Conservation (phyloP, 1,140 invertebrate species). For the Pachypeltis micranthus region DNA sequence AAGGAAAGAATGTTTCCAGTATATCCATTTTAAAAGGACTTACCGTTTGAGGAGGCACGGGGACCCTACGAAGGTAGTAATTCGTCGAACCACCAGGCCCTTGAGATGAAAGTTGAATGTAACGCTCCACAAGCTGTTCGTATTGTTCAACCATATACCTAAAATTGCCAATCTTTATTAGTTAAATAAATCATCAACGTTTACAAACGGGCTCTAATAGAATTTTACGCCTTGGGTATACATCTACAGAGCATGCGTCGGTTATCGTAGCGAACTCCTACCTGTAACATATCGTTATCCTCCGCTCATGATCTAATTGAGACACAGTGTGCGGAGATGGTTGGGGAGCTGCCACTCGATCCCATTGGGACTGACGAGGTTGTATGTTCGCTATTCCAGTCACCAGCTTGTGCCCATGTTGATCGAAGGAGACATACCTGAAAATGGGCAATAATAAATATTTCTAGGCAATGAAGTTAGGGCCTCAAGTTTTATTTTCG, state of each 20-base stretch:
- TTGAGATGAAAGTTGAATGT: slow-evolving; percentile 28
- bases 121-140: slow-evolving; percentile 39
- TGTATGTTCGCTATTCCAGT: slow-evolving; percentile 67
- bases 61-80: not conserved
- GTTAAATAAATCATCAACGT: no score
- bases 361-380: slow-evolving; percentile 38
- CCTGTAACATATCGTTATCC: slow-evolving; percentile 36
- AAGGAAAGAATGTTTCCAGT: no score
- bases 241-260: no score
- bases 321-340: slow-evolving; percentile 17
- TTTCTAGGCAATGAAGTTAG: no score
- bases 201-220: no score
- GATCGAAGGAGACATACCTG: slow-evolving; percentile 78
- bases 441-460: no score
- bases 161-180: no score
- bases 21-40: not conserved
- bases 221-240: no score
- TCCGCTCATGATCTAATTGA: slow-evolving; percentile 33
- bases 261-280: no score
- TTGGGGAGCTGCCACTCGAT: slow-evolving; percentile 33
- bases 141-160: slow-evolving; percentile 40
- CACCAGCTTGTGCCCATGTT: slow-evolving; percentile 65
- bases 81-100: not conserved
- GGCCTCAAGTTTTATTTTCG: no score
- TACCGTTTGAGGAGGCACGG: not conserved